Conservation (phyloP, 1,140 invertebrate genomes). For the Metaphire vulgaris region DNA sequence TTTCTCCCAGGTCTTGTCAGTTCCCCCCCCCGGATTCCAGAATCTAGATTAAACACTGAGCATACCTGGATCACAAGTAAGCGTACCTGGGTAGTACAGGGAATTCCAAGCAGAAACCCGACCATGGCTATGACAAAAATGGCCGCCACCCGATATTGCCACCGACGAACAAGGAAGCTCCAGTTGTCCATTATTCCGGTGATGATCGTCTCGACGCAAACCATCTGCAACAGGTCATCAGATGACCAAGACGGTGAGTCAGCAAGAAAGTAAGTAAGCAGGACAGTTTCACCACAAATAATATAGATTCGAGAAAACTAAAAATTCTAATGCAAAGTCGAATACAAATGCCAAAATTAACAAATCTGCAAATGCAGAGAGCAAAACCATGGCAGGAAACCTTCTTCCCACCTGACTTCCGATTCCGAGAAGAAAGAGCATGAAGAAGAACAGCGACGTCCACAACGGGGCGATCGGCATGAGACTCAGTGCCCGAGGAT, state of each 20-base stretch:
- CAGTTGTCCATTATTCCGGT: slow-evolving; percentile 29
- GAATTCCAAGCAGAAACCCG: slow-evolving; percentile 27
- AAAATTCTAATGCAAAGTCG: no score
- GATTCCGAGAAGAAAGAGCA: slow-evolving; percentile 26
- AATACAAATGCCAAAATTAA: no score
- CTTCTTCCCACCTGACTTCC: slow-evolving; percentile 13
- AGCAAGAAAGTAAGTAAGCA: neutral
- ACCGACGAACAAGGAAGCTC: slow-evolving; percentile 15
- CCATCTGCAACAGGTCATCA: slow-evolving; percentile 27
- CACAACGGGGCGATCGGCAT: slow-evolving; percentile 69
- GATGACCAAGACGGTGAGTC: no score
- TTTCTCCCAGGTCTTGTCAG: no score
- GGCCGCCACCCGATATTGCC: slow-evolving; percentile 15
- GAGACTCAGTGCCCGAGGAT: slow-evolving; percentile 71
- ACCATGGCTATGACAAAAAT: slow-evolving; percentile 19
- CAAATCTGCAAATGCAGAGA: no score
- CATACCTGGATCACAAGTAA: slow-evolving; percentile 12
- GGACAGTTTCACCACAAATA: neutral
- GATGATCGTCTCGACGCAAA: slow-evolving; percentile 29
- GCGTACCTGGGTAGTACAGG: slow-evolving; percentile 27
- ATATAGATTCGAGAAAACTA: neutral
- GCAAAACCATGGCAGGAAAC: no score
- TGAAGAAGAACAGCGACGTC: slow-evolving; percentile 71
- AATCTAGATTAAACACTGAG: slow-evolving; percentile 68
- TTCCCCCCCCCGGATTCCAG: no score